Evolutionary conservation across 2,797 vertebrate species (phyloP).

Genomic region (Myiotriccus ornatus): DNA sequence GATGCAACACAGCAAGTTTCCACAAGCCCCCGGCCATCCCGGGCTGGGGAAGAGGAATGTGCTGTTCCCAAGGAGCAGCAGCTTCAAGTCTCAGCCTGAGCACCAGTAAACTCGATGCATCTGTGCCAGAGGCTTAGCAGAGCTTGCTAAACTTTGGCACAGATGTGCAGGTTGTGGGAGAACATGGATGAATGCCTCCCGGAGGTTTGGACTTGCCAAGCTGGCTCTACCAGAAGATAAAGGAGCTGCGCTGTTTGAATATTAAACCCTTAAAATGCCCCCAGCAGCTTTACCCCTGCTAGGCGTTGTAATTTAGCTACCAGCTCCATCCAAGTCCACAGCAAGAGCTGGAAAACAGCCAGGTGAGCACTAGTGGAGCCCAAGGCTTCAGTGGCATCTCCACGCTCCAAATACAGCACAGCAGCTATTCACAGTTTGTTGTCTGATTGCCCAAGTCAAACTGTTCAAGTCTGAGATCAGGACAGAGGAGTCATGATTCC

Average conservation of each 20-base stretch:
- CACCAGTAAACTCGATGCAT: accelerated
- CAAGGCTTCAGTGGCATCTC: neutral
- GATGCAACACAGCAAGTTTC: neutral
- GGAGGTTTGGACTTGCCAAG: neutral
- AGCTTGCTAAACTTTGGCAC: slow-evolving; percentile 8
- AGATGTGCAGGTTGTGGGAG: neutral
- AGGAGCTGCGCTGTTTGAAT: neutral
- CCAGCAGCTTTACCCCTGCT: neutral
- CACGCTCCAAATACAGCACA: neutral
- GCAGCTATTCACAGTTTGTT: neutral
- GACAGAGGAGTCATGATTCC: accelerated
- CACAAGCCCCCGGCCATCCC: neutral
- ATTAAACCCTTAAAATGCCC: neutral
- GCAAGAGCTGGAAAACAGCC: neutral
- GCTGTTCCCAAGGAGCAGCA: accelerated
- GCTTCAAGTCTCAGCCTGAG: neutral
- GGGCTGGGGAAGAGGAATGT: neutral
- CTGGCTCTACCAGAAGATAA: slow-evolving; percentile 35
- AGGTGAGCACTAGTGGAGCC: neutral
- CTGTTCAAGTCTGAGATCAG: neutral
- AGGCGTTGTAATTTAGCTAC: accelerated
- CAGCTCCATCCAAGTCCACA: neutral
- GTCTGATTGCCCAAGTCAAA: neutral
- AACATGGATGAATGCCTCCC: neutral
- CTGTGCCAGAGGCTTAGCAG: neutral